Evolutionary conservation across 92 coral and sea anemone genomes (phyloP), one percentile per base, ranked within the genome.

Genomic region (Phenganax marumi): DNA sequence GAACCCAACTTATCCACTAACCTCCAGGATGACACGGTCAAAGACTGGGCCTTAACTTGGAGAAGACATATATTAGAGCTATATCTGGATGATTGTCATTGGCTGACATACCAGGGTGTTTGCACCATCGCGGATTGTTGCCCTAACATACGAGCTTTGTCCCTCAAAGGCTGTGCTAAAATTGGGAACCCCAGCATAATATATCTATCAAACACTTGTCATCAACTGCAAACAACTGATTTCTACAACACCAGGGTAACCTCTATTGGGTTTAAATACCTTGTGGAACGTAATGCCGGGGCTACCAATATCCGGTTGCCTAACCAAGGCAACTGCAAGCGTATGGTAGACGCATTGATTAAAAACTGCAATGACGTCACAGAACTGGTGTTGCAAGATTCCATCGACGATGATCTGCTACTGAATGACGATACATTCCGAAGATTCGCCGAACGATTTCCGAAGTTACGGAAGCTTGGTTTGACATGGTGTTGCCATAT

Each of bases 401-500:
- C 97, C 5, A 86, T 90, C 52, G 93, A 88, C 65, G 91, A 88
- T 33, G 87, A 85, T 21, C 91, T 91, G 18, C 80, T 87, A 9
- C 89, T 93, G 4, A 87, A 90, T 39, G 97, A 93, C 74, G 62
- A 84, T 16, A 63, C 90, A 13, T 52, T 93, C 23, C 83, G 81
- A 53, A 73, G 81, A 62, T 79, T 93, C 82, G 84, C 91, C 53
- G 75, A 87, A 46, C 75, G 89, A 51, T 93, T 91, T 75, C 87
- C 91, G 26, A 78, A 56, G 61, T 70, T 93, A 14, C 83, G 86
- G 26, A 78, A 89, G 39, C 73, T 93, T 18, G 87, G 86, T 53
- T 80, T 93, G 10, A 93, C 92, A 3, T 91, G 97, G 97, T 93
- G 97, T 52, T 90, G 93, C 62, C 91, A 87, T 62, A 87, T 93